These are phyloP conservation scores for Pelagia noctiluca DNA, from an alignment of 30 jellyfish, hydroid and myxozoan species.

Conservation along the genomic window DNA sequence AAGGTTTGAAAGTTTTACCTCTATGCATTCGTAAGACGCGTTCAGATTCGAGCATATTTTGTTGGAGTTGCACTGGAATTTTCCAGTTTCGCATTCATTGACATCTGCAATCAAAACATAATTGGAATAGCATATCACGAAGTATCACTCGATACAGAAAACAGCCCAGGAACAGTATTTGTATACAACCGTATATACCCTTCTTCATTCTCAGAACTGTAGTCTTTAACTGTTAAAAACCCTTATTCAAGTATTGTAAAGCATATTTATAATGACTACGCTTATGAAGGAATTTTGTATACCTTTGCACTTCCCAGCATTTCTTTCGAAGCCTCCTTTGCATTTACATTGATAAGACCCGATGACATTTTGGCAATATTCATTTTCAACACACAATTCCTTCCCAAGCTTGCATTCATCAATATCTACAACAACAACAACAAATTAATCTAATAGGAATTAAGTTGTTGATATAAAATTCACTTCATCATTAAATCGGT, in stretches of 20 bases:
- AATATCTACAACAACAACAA: not conserved
- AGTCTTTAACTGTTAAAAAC: too few species aligned
- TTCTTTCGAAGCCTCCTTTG: not conserved
- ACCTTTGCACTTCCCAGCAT: not conserved
- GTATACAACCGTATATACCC: too few species aligned
- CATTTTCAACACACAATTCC: not conserved
- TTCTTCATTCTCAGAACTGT: too few species aligned
- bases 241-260: too few species aligned
- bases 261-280: too few species aligned
- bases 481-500: too few species aligned
- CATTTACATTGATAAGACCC: not conserved
- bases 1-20: too few species aligned
- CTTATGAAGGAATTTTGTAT: not conserved
- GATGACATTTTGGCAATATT: not conserved
- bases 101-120: not conserved
- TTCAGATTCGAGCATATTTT: not conserved
- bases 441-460: too few species aligned
- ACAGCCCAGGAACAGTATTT: too few species aligned
- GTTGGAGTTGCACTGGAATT: not conserved
- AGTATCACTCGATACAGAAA: too few species aligned
- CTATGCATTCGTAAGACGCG: not conserved
- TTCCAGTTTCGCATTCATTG: not conserved
- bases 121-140: too few species aligned
- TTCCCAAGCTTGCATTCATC: not conserved
- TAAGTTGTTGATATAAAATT: too few species aligned